phyloP scores from a whole-genome alignment of 2,888 invertebrate species.

The Lacanobia oleracea region DNA sequence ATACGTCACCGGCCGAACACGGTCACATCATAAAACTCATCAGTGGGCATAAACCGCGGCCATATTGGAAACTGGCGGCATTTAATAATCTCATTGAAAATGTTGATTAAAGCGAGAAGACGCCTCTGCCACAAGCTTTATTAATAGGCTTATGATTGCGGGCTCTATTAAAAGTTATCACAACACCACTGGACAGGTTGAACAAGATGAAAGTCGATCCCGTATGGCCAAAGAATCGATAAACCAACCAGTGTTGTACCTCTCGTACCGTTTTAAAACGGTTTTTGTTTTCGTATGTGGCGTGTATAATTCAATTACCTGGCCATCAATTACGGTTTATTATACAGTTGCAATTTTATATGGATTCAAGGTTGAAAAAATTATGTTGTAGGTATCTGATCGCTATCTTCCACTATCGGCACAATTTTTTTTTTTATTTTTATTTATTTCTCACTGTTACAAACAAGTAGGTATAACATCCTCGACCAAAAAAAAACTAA shows the following conservation, averaged over 20 bases:
- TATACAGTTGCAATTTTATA: slow-evolving; percentile 59
- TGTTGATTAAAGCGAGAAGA: slow-evolving; percentile 84
- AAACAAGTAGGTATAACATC: background rate
- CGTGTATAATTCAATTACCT: slow-evolving; percentile 60
- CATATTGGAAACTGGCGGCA: slow-evolving; percentile 72
- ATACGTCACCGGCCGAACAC: slow-evolving; percentile 60
- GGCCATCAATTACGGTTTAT: slow-evolving; percentile 51
- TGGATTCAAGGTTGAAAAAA: slow-evolving; percentile 48
- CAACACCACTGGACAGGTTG: slow-evolving; percentile 74
- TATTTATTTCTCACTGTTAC: slow-evolving; percentile 12
- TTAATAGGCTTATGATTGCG: slow-evolving; percentile 85
- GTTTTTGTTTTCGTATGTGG: slow-evolving; percentile 40
- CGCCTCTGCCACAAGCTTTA: slow-evolving; percentile 76
- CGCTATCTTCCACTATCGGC: slow-evolving; percentile 40
- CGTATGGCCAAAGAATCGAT: slow-evolving; percentile 69
- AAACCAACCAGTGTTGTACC: slow-evolving; percentile 19
- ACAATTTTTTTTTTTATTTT: slow-evolving; percentile 18
- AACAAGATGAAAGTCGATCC: slow-evolving; percentile 73
- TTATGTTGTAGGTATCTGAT: slow-evolving; percentile 41
- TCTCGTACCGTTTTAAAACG: slow-evolving; percentile 36
- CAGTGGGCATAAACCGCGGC: slow-evolving; percentile 64
- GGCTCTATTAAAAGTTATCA: slow-evolving; percentile 82
- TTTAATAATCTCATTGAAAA: slow-evolving; percentile 84
- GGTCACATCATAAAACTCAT: slow-evolving; percentile 71
- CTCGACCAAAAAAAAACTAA: background rate